These are phyloP conservation scores for Pelmatolapia mariae DNA, from an alignment of 2,113 vertebrate genomes.

Conservation along the genomic window DNA sequence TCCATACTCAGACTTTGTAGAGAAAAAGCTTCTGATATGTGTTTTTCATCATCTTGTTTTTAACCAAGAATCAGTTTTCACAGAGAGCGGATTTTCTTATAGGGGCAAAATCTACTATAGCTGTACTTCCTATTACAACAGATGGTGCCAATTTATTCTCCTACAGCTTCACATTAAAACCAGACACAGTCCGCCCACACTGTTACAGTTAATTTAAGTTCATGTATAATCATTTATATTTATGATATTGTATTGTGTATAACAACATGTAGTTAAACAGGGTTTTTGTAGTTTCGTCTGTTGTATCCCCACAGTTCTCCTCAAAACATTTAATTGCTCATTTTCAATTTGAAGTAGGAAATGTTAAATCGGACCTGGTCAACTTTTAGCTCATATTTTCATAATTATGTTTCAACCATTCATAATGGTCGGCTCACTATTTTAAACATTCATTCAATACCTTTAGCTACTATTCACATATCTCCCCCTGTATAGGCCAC, in stretches of 20 bases:
- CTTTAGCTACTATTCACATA: background rate
- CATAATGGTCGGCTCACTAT: background rate
- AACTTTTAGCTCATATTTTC: background rate
- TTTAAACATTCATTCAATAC: background rate
- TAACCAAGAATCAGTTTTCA: background rate
- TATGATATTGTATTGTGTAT: background rate
- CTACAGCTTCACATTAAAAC: background rate
- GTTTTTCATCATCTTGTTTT: background rate
- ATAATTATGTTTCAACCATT: background rate
- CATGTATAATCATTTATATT: background rate
- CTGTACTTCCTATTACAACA: background rate
- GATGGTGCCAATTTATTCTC: background rate
- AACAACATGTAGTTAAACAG: background rate
- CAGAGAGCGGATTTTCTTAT: background rate
- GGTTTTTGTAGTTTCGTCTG: background rate
- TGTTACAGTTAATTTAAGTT: background rate
- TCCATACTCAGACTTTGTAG: background rate
- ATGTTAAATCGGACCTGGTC: background rate
- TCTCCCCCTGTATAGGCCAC: background rate
- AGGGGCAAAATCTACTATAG: background rate
- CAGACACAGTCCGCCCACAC: background rate
- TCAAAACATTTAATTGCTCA: background rate
- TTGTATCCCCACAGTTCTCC: fast-evolving
- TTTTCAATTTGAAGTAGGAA: background rate
- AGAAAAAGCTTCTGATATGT: background rate